Base-by-base conservation (phyloP, 2,888 invertebrate genomes). In the Cephus spinipes region DNA sequence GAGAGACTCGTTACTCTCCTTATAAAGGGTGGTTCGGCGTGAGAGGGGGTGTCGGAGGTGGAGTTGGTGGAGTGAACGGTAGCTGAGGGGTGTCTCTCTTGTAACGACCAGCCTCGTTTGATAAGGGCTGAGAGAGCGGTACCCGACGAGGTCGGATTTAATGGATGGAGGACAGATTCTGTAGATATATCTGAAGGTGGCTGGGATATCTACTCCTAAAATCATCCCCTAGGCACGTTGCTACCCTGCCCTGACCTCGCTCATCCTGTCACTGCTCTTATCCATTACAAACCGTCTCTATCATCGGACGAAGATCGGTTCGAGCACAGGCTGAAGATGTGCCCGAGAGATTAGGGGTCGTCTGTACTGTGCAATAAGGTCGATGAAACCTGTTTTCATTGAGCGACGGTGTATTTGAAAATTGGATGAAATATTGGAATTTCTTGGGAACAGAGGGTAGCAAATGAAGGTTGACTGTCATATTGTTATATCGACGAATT, bases 101-200 rank as follows among this genome's bases (percentile, higher is more conserved):
- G 71, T 71, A 71, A 71, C 71, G 31, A 71, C 71, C 71, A 71
- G 32, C 71, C 71, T 71, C 31, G 83, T 84, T 86, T 86, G 88
- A 89, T 89, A 89, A 87, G 85, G 77, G 83, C 78, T 75, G 76
- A 73, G 55, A 71, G 73, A 76, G 80, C 79, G 76, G 76, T 74
- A 80, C 79, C 75, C 75, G 69, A 75, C 77, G 87, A 89, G 85
- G 84, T 83, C 83, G 84, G 85, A 87, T 87, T 88, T 89, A 89
- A 89, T 89, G 89, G 88, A 89, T 86, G 82, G 85, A 87, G 86
- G 81, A 87, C 87, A 89, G 89, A 89, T 89, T 88, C 84, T 84
- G 85, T 82, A 89, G 89, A 89, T 89, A 89, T 85, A 86, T 88
- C 87, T 86, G 88, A 87, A 87, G 85, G 84, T 83, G 85, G 84